Conservation (phyloP, 2,888 invertebrate genomes). For the Thyatira batis region DNA sequence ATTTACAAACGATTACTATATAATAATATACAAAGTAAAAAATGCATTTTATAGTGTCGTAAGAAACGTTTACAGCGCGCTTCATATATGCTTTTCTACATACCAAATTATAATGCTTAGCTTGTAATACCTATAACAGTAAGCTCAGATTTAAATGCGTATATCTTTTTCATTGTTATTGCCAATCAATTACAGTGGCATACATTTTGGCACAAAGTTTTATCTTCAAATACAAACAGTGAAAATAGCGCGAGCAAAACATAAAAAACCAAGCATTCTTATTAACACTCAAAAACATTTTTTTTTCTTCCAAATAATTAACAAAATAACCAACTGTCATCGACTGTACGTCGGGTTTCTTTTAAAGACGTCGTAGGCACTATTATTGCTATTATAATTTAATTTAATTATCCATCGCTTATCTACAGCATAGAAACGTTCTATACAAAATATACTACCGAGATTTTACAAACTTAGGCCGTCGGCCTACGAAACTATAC, state of each 20-base stretch:
- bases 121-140: constrained; percentile 32
- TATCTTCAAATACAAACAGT: constrained; percentile 42
- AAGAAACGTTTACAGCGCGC: constrained; percentile 4
- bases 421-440: constrained; percentile 73
- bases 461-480: constrained; percentile 73
- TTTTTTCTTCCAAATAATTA: constrained; percentile 65
- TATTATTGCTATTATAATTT: constrained; percentile 81
- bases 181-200: constrained; percentile 59
- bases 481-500: constrained; percentile 62
- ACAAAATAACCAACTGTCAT: constrained; percentile 69
- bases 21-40: constrained; percentile 63
- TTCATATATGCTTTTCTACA: background rate
- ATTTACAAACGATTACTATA: constrained; percentile 71
- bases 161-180: constrained; percentile 47
- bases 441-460: constrained; percentile 80
- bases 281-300: constrained; percentile 72
- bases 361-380: constrained; percentile 79
- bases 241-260: constrained; percentile 41
- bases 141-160: constrained; percentile 57
- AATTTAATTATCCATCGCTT: constrained; percentile 68
- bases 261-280: constrained; percentile 47
- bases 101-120: background rate
- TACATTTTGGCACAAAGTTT: constrained; percentile 70
- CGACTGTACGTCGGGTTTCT: constrained; percentile 63
- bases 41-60: constrained; percentile 15